Percentiles rank a stretch among this genome's conserved stretches.
Conservation (phyloP, 2,113 vertebrate genomes). For the Ceyx cyanopectus region DNA sequence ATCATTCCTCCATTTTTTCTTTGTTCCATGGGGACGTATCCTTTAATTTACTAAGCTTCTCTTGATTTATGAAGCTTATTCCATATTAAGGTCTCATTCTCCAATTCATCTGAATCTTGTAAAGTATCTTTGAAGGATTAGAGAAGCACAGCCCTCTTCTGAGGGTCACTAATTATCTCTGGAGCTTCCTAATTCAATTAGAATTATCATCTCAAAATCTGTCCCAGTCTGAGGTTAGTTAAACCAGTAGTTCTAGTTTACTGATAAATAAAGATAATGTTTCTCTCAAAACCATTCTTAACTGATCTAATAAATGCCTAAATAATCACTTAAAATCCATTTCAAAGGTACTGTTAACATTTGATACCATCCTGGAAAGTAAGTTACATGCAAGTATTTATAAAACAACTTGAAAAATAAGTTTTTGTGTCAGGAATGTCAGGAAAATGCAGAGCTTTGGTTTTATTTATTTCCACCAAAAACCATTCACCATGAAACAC, state of each 20-base stretch:
- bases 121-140: conserved; percentile 26
- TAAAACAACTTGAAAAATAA: not conserved
- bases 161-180: not conserved
- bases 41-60: not conserved
- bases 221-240: not conserved
- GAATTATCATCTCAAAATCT: not conserved
- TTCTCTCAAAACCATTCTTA: not conserved
- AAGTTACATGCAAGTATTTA: not conserved
- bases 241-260: not conserved
- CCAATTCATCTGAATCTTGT: not conserved
- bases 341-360: not conserved
- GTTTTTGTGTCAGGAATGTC: not conserved
- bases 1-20: not conserved
- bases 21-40: not conserved
- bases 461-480: not conserved
- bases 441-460: not conserved
- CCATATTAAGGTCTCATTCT: not conserved
- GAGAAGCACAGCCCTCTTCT: not conserved
- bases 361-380: not conserved
- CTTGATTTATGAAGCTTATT: not conserved
- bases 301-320: not conserved
- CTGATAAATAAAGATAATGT: not conserved
- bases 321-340: not conserved
- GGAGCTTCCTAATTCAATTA: conserved; percentile 3
- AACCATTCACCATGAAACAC: not conserved